Conservation (phyloP, 2,888 invertebrate species). For the Chrysomela aeneicollis region DNA sequence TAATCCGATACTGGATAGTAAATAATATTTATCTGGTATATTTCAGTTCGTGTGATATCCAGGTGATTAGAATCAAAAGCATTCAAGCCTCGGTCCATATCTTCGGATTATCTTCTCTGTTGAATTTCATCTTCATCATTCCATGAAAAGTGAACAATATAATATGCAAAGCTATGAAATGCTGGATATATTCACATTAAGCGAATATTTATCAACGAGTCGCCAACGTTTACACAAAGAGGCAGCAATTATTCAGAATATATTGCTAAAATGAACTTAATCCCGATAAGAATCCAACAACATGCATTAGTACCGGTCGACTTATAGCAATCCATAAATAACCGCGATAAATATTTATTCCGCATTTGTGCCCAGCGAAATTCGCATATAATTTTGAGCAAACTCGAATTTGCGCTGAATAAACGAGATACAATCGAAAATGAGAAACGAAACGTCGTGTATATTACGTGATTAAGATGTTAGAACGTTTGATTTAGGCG, state of each 20-base stretch:
- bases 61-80: too few relatives aligned
- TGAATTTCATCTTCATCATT: too few relatives aligned
- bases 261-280: conserved; percentile 33
- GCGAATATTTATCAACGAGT: conserved; percentile 14
- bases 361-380: conserved; percentile 30
- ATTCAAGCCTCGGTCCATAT: too few relatives aligned
- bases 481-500: conserved; percentile 15
- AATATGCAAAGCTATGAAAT: not conserved
- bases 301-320: conserved; percentile 22
- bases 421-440: conserved; percentile 31
- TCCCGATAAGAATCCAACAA: conserved; percentile 35
- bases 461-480: conserved; percentile 32
- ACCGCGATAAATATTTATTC: conserved; percentile 41
- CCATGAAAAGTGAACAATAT: not conserved
- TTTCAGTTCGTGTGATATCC: too few relatives aligned
- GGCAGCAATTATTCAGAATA: conserved; percentile 37
- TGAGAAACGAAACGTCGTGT: conserved; percentile 27
- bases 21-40: too few relatives aligned
- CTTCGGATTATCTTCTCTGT: too few relatives aligned
- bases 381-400: conserved; percentile 33
- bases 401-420: conserved; percentile 27
- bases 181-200: not conserved
- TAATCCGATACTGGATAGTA: too few relatives aligned
- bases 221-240: conserved; percentile 29
- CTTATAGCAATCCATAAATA: conserved; percentile 33